Percentiles rank a stretch among this genome's conserved stretches.
These are phyloP conservation scores for Xyrichtys novacula DNA, from an alignment of 2,797 vertebrate genomes.

Conservation along the genomic window DNA sequence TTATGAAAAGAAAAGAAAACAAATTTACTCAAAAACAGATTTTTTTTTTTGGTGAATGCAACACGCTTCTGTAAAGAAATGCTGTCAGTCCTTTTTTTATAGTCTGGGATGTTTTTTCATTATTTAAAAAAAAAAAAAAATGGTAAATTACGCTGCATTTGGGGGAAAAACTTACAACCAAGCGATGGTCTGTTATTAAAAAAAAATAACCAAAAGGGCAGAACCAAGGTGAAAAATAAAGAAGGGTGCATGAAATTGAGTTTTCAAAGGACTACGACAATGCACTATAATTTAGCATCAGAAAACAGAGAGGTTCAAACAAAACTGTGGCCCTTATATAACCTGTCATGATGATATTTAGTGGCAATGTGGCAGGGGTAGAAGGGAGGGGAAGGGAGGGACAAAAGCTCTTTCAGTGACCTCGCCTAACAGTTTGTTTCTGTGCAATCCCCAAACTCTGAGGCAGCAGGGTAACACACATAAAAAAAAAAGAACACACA, in stretches of 20 bases:
- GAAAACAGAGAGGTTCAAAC: conserved; percentile 42
- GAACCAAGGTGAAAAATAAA: conserved; percentile 24
- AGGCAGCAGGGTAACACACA: conserved; percentile 40
- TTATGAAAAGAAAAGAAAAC: no score
- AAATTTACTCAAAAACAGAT: no score
- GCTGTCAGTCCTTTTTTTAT: conserved; percentile 20
- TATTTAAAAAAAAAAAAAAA: conserved; percentile 26
- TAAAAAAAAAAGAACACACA: conserved; percentile 58
- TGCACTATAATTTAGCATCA: conserved; percentile 29
- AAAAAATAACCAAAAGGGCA: conserved; percentile 14
- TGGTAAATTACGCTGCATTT: conserved; percentile 23
- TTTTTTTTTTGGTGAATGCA: no score
- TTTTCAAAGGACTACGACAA: conserved; percentile 36
- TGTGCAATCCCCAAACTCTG: conserved; percentile 45
- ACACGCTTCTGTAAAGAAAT: no score
- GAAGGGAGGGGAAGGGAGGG: conserved; percentile 70
- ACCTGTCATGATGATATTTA: conserved; percentile 78
- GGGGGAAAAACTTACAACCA: conserved; percentile 4
- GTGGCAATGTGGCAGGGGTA: conserved; percentile 64
- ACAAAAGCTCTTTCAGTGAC: conserved; percentile 75
- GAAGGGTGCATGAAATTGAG: conserved; percentile 24
- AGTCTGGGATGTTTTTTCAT: conserved; percentile 5
- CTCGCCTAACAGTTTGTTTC: conserved; percentile 78
- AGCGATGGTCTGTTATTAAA: conserved; percentile 13
- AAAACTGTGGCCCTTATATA: conserved; percentile 68